Evolutionary conservation across 2,797 vertebrate genomes (phyloP).

Genomic region (Picus viridis): DNA sequence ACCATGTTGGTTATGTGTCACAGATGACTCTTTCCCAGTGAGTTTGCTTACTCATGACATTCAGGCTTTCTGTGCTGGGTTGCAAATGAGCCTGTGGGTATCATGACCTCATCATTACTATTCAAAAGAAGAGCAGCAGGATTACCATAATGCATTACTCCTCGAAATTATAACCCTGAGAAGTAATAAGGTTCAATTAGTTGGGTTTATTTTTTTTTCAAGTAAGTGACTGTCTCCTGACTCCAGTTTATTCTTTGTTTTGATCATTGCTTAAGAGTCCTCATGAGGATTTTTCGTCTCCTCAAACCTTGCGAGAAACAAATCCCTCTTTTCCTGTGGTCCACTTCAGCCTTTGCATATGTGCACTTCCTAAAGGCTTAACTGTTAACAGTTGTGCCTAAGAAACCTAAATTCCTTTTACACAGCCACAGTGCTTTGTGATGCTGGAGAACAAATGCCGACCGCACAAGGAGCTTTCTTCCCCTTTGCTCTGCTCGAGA

Average conservation of each 20-base stretch:
- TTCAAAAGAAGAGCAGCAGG: slow-evolving; percentile 61
- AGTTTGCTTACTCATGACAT: slow-evolving; percentile 51
- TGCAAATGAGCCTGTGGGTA: slow-evolving; percentile 60
- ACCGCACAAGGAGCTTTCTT: slow-evolving; percentile 30
- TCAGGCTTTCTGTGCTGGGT: slow-evolving; percentile 52
- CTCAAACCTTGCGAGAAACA: slow-evolving; percentile 31
- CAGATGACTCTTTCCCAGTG: slow-evolving; percentile 19
- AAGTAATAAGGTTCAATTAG: slow-evolving; percentile 55
- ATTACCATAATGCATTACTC: slow-evolving; percentile 59
- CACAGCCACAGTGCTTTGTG: neutral
- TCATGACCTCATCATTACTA: slow-evolving; percentile 57
- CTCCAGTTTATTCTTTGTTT: slow-evolving; percentile 42
- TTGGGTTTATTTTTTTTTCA: neutral
- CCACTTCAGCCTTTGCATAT: slow-evolving; percentile 34
- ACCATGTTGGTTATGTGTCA: slow-evolving; percentile 7
- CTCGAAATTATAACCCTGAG: slow-evolving; percentile 57
- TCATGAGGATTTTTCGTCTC: slow-evolving; percentile 45
- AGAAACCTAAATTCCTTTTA: slow-evolving; percentile 36
- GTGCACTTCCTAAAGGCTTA: slow-evolving; percentile 27
- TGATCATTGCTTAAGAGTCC: slow-evolving; percentile 11
- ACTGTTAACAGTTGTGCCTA: slow-evolving; percentile 49
- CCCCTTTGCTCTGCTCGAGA: neutral
- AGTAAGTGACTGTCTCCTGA: slow-evolving; percentile 29
- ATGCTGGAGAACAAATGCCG: neutral
- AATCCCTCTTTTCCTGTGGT: slow-evolving; percentile 55